Conservation (phyloP, 2,113 vertebrate species). For the Calcarius ornatus region DNA sequence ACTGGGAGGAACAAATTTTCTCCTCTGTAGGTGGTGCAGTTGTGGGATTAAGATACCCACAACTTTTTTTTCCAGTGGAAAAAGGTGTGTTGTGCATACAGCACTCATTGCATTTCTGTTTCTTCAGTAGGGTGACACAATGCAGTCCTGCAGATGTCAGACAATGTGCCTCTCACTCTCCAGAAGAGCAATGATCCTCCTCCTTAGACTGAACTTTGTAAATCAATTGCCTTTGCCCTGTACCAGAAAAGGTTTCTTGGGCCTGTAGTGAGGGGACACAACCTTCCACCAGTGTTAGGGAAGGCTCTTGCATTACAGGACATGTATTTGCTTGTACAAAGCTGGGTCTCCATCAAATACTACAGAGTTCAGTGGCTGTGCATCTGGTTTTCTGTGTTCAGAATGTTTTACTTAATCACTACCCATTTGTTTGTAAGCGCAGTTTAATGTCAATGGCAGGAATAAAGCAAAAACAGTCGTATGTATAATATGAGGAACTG, state of each 20-base stretch:
- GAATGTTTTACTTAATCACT: neutral
- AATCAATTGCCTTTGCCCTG: neutral
- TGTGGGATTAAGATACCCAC: neutral
- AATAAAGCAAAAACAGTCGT: neutral
- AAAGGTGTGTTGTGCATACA: neutral
- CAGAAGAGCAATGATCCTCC: neutral
- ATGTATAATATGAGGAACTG: neutral
- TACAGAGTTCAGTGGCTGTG: neutral
- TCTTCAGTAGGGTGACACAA: neutral
- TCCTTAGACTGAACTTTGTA: neutral
- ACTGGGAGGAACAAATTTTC: neutral
- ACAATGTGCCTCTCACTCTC: fast-evolving
- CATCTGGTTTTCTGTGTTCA: neutral
- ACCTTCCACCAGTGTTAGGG: neutral
- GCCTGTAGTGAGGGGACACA: neutral
- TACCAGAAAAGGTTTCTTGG: neutral
- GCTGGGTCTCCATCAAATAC: neutral
- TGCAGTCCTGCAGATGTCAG: neutral
- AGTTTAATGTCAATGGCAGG: neutral
- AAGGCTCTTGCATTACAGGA: neutral
- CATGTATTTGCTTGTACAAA: neutral
- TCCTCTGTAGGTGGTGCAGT: neutral
- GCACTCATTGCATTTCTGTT: fast-evolving
- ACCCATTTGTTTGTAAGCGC: fast-evolving
- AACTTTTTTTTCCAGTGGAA: too few relatives aligned